Base-by-base conservation (phyloP, 2,888 invertebrate genomes). In the Drosophila silvestris region DNA sequence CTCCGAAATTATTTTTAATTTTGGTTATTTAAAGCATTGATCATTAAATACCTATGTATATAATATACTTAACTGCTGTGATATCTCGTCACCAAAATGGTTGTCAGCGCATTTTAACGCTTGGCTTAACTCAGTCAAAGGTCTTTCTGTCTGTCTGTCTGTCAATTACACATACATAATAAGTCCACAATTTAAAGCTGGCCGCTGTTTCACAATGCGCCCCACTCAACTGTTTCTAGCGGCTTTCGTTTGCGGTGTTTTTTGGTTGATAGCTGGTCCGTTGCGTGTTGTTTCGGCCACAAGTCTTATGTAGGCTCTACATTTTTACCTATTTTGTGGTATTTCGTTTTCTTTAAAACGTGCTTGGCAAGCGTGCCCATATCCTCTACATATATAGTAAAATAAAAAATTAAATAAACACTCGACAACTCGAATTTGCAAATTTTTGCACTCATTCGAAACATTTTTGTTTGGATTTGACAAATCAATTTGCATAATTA, bases 361-460 rank as follows among this genome's bases (percentile, higher is more conserved):
- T 86, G 86, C 90, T 85, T 85, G 86, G 89, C 90, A 78, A 85
- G 76, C 86, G 76, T 81, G 79, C 66, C 77, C 63, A 67, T 64
- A 60, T 60, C 52, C 50, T 44, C 47, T 62, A 76, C 47, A 47
- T 41, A 53, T 57, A 61, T 47, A 12, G 5, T 22, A 39, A 26
- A 19, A 64, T 22, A 30, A 5, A 22, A 28, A 12, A 12, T 22
- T 22, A 39, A 39, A 51, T n/a, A 19, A 14, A 61, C 32, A 5
- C 30, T 37, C n/a, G 47, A 56, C 52, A 51, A 50, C 28, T 22
- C n/a, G 22, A 62, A 64, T 66, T 70, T 62, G 58, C 59, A 59
- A 57, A 22, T 47, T 35, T 73, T 60, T 60, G 51, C 61, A 64
- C 53, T 62, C 47, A 50, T 26, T 54, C 52, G 52, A 59, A 67